Percentiles rank a stretch among this genome's conserved stretches.
phyloP scores from a whole-genome alignment of 64 coral and sea anemone genomes.

The Cladopsammia gracilis region DNA sequence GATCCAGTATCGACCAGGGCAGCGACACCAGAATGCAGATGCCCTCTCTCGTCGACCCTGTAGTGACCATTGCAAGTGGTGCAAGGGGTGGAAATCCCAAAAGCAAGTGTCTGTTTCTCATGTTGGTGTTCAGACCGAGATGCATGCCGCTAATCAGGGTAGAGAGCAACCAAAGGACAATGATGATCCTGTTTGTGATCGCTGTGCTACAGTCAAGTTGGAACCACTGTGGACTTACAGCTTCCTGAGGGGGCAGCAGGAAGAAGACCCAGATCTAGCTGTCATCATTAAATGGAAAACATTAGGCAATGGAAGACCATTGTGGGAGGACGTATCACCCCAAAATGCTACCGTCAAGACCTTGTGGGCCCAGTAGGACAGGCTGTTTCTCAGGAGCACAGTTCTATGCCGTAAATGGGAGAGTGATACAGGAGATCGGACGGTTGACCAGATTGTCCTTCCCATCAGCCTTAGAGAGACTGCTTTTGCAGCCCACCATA shows the following conservation, averaged over 20 bases:
- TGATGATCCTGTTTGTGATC: neutral
- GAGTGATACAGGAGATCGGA: conserved; percentile 25
- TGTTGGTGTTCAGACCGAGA: too few relatives aligned
- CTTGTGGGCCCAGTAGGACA: conserved; percentile 15
- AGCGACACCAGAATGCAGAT: conserved; percentile 48
- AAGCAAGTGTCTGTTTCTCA: too few relatives aligned
- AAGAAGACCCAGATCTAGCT: neutral
- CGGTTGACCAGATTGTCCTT: neutral
- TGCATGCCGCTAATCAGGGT: too few relatives aligned
- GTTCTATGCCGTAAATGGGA: conserved; percentile 68
- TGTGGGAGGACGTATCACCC: conserved; percentile 4
- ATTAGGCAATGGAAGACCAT: neutral
- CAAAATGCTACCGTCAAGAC: conserved; percentile 4
- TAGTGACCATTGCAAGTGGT: neutral
- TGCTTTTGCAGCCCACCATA: neutral
- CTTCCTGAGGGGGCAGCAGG: neutral
- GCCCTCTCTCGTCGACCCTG: conserved; percentile 48
- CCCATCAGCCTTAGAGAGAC: neutral
- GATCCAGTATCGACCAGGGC: neutral
- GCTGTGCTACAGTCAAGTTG: neutral
- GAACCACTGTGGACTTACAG: neutral
- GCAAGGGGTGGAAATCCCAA: neutral
- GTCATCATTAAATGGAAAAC: conserved; percentile 1
- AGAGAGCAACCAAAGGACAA: neutral
- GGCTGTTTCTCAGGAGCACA: conserved; percentile 5